Percentiles rank a stretch among this genome's conserved stretches.
phyloP scores from a whole-genome alignment of 2,797 vertebrate genomes.

The Channa striata region DNA sequence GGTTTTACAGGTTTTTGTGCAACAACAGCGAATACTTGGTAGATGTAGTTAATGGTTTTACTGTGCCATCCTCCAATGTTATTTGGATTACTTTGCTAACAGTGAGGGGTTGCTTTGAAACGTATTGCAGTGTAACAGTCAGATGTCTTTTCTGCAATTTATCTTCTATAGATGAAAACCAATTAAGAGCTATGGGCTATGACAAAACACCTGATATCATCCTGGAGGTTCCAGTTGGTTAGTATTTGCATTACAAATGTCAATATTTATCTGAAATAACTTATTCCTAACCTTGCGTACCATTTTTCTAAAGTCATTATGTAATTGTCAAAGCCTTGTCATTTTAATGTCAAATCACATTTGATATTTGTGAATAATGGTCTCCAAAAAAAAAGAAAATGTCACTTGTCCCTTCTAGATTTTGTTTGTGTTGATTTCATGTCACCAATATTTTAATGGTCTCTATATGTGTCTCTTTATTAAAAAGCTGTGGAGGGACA shows the following conservation, averaged over 20 bases:
- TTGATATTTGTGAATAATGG: constrained; percentile 18
- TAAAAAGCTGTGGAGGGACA: constrained; percentile 95
- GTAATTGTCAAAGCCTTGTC: constrained; percentile 28
- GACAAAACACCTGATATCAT: constrained; percentile 99
- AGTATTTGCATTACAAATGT: constrained; percentile 56
- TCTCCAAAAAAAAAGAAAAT: constrained; percentile 25
- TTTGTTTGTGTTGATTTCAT: constrained; percentile 2
- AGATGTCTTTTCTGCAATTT: constrained; percentile 44
- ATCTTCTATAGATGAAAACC: constrained; percentile 92
- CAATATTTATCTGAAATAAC: constrained; percentile 23
- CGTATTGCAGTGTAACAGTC: constrained; percentile 13
- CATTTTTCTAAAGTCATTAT: constrained; percentile 17
- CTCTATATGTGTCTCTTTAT: constrained; percentile 38
- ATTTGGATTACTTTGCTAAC: constrained; percentile 49
- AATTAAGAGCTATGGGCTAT: constrained; percentile 95
- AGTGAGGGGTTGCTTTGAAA: constrained; percentile 49
- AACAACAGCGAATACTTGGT: constrained; percentile 74
- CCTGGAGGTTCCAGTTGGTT: constrained; percentile 96
- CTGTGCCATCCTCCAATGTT: constrained; percentile 57
- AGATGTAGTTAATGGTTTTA: constrained; percentile 71
- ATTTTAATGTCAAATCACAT: constrained; percentile 12
- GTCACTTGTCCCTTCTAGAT: constrained; percentile 35
- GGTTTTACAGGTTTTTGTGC: constrained; percentile 77
- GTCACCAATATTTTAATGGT: constrained; percentile 12
- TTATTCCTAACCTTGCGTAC: constrained; percentile 16